Evolutionary conservation across 2,113 vertebrate species (phyloP).

Genomic region (Megaceryle torquata): DNA sequence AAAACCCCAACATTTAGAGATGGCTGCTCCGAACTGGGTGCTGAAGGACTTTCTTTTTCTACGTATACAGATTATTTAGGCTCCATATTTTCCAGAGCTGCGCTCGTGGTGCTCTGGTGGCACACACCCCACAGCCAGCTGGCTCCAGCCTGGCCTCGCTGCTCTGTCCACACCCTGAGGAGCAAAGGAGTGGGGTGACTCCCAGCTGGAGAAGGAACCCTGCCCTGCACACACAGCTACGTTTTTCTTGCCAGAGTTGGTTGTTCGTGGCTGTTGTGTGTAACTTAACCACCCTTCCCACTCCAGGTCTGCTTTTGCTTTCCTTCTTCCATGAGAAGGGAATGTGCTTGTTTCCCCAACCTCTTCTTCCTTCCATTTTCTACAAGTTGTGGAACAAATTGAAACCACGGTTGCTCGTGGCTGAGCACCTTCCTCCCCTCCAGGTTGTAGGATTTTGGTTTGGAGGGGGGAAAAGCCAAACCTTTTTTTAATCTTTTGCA

Average conservation of each 20-base stretch:
- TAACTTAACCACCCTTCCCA: neutral
- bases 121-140: neutral
- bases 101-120: neutral
- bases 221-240: neutral
- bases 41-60: neutral
- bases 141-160: neutral
- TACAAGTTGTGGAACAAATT: neutral
- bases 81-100: neutral
- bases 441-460: neutral
- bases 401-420: fast-evolving
- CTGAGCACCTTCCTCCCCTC: no score
- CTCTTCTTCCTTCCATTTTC: neutral
- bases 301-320: neutral
- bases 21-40: fast-evolving
- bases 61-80: neutral
- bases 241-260: neutral
- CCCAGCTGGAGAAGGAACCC: neutral
- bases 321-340: neutral
- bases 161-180: conserved; percentile 3
- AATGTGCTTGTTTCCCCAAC: neutral
- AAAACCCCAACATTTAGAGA: fast-evolving
- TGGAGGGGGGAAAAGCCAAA: fast-evolving
- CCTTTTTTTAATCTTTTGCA: neutral
- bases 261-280: neutral
- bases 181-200: neutral